These are phyloP conservation scores for Phaetusa simplex DNA, from an alignment of 2,113 vertebrate species.

Conservation along the genomic window DNA sequence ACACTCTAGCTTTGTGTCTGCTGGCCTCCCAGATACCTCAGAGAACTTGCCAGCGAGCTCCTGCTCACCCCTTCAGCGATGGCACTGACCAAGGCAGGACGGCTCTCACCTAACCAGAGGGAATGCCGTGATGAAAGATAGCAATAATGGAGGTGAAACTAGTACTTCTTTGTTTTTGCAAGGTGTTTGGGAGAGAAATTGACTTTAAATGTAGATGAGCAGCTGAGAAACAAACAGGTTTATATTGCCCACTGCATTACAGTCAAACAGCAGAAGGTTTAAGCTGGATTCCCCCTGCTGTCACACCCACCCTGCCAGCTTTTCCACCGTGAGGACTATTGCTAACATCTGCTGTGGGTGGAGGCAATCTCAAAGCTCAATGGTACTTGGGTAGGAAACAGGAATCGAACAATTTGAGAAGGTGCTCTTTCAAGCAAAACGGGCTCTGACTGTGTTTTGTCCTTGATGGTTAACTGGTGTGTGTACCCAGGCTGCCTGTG, in stretches of 20 bases:
- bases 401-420: no score
- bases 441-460: not conserved
- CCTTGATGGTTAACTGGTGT: not conserved
- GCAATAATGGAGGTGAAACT: fast-evolving
- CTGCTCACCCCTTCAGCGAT: fast-evolving
- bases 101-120: not conserved
- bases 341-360: not conserved
- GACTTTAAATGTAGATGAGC: not conserved
- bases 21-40: not conserved
- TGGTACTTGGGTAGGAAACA: not conserved
- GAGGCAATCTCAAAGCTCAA: not conserved
- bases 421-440: not conserved
- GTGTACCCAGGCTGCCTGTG: fast-evolving
- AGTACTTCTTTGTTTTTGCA: fast-evolving
- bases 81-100: fast-evolving
- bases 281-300: not conserved
- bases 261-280: not conserved
- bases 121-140: fast-evolving
- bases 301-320: not conserved
- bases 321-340: not conserved
- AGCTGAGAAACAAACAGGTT: not conserved
- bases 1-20: not conserved
- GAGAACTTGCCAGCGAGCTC: fast-evolving
- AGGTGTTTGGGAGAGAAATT: not conserved
- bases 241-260: not conserved